Evolutionary conservation across 2,797 vertebrate genomes (phyloP).

Genomic region (Aplochiton taeniatus): DNA sequence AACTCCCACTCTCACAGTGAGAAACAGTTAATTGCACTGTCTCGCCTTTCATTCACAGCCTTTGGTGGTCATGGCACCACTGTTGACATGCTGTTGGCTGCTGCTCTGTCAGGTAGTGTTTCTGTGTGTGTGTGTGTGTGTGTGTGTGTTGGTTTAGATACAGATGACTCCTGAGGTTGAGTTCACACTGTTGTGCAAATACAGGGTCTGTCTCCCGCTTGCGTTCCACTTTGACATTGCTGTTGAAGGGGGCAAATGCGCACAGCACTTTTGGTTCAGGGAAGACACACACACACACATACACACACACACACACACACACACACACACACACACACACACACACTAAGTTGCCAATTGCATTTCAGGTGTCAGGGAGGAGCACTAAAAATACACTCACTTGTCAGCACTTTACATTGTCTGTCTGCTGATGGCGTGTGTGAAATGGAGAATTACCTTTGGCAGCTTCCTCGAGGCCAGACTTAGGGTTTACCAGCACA

Average conservation of each 20-base stretch:
- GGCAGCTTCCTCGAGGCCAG: constrained; percentile 62
- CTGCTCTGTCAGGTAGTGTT: background rate
- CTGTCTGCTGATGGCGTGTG: constrained; percentile 59
- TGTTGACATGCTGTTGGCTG: background rate
- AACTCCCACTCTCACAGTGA: background rate
- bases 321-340: constrained; percentile 11
- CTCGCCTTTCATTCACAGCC: background rate
- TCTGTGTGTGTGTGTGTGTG: constrained; percentile 8
- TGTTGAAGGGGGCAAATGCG: constrained; percentile 19
- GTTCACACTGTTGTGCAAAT: constrained; percentile 35
- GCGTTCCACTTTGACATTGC: constrained; percentile 4
- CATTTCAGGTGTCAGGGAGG: constrained; percentile 45
- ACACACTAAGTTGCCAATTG: constrained; percentile 35
- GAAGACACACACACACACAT: constrained; percentile 8
- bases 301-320: background rate
- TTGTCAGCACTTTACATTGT: constrained; percentile 69
- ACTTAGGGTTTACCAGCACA: constrained; percentile 56
- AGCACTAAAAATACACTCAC: constrained; percentile 63
- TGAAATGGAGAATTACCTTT: constrained; percentile 72
- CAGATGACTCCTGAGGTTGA: constrained; percentile 27
- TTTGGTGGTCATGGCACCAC: background rate
- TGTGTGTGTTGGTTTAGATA: constrained; percentile 9
- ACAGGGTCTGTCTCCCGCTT: constrained; percentile 16
- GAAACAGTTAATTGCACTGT: background rate
- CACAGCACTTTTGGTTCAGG: background rate